Evolutionary conservation across 2,888 invertebrate genomes (phyloP).

Genomic region (Scaeva pyrastri): DNA sequence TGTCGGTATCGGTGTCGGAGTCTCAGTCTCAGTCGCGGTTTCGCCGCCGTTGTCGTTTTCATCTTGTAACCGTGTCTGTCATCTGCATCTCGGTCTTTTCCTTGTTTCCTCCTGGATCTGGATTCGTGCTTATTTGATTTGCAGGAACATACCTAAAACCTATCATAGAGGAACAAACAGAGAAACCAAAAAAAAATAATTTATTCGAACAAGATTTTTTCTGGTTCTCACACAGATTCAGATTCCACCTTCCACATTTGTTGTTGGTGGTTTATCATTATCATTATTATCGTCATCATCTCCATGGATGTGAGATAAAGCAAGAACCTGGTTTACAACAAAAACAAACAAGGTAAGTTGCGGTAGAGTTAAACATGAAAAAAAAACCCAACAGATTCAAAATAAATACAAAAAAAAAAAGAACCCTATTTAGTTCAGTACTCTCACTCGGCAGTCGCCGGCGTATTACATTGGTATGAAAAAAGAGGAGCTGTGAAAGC

Average conservation of each 20-base stretch:
- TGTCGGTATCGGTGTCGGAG: background rate
- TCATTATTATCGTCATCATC: slow-evolving; percentile 26
- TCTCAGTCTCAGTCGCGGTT: slow-evolving; percentile 7
- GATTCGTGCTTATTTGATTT: slow-evolving; percentile 12
- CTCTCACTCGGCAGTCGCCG: background rate
- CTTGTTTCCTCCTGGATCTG: background rate
- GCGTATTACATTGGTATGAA: background rate
- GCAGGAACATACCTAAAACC: background rate
- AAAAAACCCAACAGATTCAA: slow-evolving; percentile 17
- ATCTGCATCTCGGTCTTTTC: background rate
- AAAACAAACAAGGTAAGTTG: slow-evolving; percentile 55
- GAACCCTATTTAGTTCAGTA: background rate
- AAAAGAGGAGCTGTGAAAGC: slow-evolving; percentile 9
- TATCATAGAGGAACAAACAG: slow-evolving; percentile 11
- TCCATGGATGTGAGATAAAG: slow-evolving; percentile 46
- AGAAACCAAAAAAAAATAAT: slow-evolving; percentile 18
- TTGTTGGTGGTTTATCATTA: slow-evolving; percentile 35
- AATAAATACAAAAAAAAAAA: slow-evolving; percentile 47
- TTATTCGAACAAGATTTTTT: slow-evolving; percentile 55
- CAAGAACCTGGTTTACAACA: slow-evolving; percentile 22
- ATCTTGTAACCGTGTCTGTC: slow-evolving; percentile 4
- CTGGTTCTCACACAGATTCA: slow-evolving; percentile 12
- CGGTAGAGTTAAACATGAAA: background rate
- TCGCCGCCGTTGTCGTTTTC: slow-evolving; percentile 6
- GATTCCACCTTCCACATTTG: slow-evolving; percentile 16